phyloP scores from a whole-genome alignment of 2,797 vertebrate species.

The Echiichthys vipera region DNA sequence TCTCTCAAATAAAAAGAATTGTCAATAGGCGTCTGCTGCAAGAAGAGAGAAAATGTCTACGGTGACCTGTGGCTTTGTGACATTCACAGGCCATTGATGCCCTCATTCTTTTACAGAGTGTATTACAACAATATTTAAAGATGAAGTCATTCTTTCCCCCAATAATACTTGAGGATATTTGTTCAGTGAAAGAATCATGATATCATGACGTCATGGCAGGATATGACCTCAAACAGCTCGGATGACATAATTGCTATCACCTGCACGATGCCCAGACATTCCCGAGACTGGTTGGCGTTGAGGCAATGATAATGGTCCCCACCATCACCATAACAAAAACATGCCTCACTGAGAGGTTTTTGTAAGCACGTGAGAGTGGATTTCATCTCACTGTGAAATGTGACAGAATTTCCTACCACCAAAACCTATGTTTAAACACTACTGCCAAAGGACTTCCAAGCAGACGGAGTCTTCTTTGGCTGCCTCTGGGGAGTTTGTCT shows the following conservation, averaged over 20 bases:
- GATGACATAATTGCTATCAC: slow-evolving; percentile 76
- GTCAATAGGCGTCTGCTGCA: background rate
- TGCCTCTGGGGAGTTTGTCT: slow-evolving; percentile 65
- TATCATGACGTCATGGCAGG: slow-evolving; percentile 62
- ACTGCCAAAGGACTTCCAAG: slow-evolving; percentile 54
- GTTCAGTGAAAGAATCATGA: slow-evolving; percentile 49
- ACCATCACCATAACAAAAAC: slow-evolving; percentile 37
- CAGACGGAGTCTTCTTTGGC: slow-evolving; percentile 55
- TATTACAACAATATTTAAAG: slow-evolving; percentile 66
- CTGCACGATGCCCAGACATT: slow-evolving; percentile 65
- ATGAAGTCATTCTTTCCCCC: slow-evolving; percentile 63
- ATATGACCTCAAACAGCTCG: slow-evolving; percentile 66
- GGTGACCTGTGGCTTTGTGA: slow-evolving; percentile 35
- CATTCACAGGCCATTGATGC: slow-evolving; percentile 61
- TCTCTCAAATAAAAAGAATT: background rate
- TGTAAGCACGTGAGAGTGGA: slow-evolving; percentile 30
- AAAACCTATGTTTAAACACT: slow-evolving; percentile 32
- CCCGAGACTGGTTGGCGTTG: slow-evolving; percentile 34
- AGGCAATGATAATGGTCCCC: slow-evolving; percentile 40
- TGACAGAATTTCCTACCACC: slow-evolving; percentile 50
- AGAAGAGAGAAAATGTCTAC: slow-evolving; percentile 9
- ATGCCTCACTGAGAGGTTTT: slow-evolving; percentile 11
- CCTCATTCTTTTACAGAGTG: slow-evolving; percentile 65
- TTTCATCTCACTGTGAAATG: slow-evolving; percentile 56
- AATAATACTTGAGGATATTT: slow-evolving; percentile 57